phyloP scores from a whole-genome alignment of 1,140 invertebrate genomes.

The Orius insidiosus region DNA sequence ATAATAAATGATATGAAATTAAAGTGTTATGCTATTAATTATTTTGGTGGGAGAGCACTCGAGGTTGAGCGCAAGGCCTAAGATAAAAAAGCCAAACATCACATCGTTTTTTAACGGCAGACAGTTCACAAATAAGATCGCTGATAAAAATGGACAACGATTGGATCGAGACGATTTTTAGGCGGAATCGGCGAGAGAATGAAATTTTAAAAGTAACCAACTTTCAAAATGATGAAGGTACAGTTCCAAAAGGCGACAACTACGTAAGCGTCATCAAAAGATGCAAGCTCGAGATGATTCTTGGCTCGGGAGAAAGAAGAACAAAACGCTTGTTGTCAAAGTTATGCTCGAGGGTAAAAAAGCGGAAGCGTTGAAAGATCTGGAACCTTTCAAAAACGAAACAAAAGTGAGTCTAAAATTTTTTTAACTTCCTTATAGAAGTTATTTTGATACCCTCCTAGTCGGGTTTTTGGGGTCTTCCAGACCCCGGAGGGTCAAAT shows the following conservation, averaged over 20 bases:
- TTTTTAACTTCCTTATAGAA: no score
- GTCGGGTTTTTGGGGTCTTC: no score
- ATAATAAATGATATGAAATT: no score
- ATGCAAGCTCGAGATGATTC: background rate
- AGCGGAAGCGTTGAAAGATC: background rate
- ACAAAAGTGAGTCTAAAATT: slow-evolving; percentile 1
- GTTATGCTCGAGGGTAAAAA: background rate
- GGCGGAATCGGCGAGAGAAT: background rate
- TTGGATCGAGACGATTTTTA: background rate
- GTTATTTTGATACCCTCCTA: no score
- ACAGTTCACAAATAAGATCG: no score
- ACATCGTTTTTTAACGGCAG: no score
- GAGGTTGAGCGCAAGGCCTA: no score
- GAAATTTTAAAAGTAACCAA: background rate
- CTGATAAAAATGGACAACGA: background rate
- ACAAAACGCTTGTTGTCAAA: slow-evolving; percentile 1
- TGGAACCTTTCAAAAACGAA: background rate
- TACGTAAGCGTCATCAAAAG: slow-evolving; percentile 1
- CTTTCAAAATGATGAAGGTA: background rate
- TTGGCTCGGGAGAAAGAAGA: background rate
- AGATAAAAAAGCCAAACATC: no score
- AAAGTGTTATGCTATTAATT: no score
- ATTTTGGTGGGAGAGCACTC: no score
- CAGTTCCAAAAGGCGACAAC: background rate
- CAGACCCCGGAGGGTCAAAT: no score